Evolutionary conservation across 2,888 invertebrate genomes (phyloP), one percentile per base, ranked within the genome.

Genomic region (Eupithecia subfuscata): DNA sequence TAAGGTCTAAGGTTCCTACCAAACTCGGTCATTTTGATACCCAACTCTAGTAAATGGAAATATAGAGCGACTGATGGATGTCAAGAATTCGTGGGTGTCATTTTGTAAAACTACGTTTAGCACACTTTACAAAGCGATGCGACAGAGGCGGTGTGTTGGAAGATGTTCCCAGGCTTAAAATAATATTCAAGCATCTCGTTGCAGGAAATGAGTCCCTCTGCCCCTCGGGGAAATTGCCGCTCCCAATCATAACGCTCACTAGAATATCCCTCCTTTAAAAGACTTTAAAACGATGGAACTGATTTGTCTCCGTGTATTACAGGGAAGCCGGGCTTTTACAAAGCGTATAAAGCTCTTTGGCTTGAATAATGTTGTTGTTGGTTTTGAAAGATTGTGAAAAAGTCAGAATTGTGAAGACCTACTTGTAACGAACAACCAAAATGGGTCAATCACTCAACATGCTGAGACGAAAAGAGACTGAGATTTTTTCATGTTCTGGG

Each of bases 181-280:
- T 93, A 93, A 93, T 92, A 93, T 93, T 93, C 89, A 86, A 90
- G 86, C 84, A 87, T 87, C 87, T 87, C 86, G 86, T 88, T 83
- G 80, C 90, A 92, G 94, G 94, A 95, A 95, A 95, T 94, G 93
- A 94, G 92, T 87, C 89, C 89, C 90, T 90, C 91, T 90, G 92
- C 88, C 93, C 92, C 77, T 88, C 82, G 91, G 94, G 94, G 94
- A 94, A 93, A 94, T 93, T 92, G 92, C 91, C 91, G 91, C 90
- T 90, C 87, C 90, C 89, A 91, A 93, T 92, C 92, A 93, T 92
- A 92, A 91, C 90, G 89, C 89, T 90, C 88, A 90, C 88, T 89
- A 87, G 85, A 90, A 92, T 90, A 90, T 89, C 87, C 86, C 88
- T 87, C 87, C 89, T 91, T 88, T 91, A 86, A 90, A 88, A 89